These are phyloP conservation scores for Mesorhabditis belari DNA, from an alignment of 2,888 invertebrate species.

Conservation along the genomic window DNA sequence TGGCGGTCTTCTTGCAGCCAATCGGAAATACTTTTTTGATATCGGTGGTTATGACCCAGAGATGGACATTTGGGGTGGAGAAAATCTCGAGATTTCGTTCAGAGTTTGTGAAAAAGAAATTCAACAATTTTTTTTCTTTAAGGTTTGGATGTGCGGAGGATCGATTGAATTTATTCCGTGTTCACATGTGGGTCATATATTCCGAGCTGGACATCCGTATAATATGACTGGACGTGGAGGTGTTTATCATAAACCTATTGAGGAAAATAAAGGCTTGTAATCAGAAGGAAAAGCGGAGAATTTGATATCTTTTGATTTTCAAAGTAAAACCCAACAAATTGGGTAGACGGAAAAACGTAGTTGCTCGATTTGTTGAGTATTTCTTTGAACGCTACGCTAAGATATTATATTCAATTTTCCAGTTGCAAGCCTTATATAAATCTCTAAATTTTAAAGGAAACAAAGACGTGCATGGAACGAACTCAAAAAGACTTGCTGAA, in stretches of 20 bases:
- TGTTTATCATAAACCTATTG: no score
- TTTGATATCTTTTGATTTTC: no score
- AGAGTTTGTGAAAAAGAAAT: conserved; percentile 63
- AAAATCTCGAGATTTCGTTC: conserved; percentile 95
- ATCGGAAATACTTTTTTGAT: conserved; percentile 87
- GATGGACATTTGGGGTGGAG: conserved; percentile 98
- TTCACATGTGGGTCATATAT: conserved; percentile 90
- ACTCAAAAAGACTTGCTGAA: conserved; percentile 84
- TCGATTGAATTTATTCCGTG: conserved; percentile 86
- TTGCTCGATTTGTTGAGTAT: not conserved
- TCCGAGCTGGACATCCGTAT: conserved; percentile 80
- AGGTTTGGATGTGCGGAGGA: conserved; percentile 76
- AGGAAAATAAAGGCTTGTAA: no score
- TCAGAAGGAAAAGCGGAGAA: no score
- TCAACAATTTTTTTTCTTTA: conserved; percentile 55
- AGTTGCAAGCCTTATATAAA: not conserved
- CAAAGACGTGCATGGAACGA: conserved; percentile 82
- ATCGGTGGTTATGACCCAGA: conserved; percentile 69
- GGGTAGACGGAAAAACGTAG: not conserved
- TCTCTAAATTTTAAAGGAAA: conserved; percentile 20
- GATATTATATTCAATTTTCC: not conserved
- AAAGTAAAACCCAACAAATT: no score
- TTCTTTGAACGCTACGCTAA: no score
- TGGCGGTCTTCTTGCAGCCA: conserved; percentile 91
- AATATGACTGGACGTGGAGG: conserved; percentile 54